phyloP scores from a whole-genome alignment of 2,888 invertebrate genomes.

The Daptonema setosum region DNA sequence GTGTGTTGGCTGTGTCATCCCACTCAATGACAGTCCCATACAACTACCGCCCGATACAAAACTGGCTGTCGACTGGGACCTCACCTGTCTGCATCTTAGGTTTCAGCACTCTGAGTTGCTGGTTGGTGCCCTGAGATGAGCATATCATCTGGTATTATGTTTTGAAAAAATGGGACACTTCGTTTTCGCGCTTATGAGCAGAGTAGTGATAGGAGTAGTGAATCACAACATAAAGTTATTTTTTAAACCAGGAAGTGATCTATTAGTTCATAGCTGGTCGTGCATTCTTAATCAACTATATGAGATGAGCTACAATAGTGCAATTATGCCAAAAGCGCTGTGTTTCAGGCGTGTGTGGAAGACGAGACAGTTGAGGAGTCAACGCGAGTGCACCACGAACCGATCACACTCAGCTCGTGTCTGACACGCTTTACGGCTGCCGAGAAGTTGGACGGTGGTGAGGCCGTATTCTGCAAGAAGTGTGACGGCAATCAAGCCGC shows the following conservation, averaged over 20 bases:
- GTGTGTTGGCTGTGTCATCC: slow-evolving; percentile 49
- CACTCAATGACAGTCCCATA: slow-evolving; percentile 10
- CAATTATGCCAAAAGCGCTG: no score
- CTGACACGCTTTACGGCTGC: slow-evolving; percentile 57
- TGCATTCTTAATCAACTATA: no score
- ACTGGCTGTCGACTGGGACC: slow-evolving; percentile 80
- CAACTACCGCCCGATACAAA: slow-evolving; percentile 27
- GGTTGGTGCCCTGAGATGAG: slow-evolving; percentile 33
- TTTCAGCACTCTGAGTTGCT: slow-evolving; percentile 57
- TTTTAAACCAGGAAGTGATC: no score
- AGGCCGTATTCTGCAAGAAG: slow-evolving; percentile 59
- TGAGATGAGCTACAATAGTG: no score
- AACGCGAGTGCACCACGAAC: slow-evolving; percentile 51
- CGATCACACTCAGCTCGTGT: slow-evolving; percentile 60
- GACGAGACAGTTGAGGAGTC: slow-evolving; percentile 50
- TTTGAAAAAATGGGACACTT: no score
- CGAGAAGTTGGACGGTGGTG: slow-evolving; percentile 52
- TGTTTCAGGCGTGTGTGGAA: slow-evolving; percentile 47
- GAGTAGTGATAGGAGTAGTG: no score
- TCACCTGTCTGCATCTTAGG: slow-evolving; percentile 67
- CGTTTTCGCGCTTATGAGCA: no score
- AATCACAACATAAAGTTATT: no score
- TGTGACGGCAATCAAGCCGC: slow-evolving; percentile 64
- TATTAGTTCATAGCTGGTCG: no score
- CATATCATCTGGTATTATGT: not conserved